phyloP scores from a whole-genome alignment of 2,888 invertebrate species.

The Plusia festucae region DNA sequence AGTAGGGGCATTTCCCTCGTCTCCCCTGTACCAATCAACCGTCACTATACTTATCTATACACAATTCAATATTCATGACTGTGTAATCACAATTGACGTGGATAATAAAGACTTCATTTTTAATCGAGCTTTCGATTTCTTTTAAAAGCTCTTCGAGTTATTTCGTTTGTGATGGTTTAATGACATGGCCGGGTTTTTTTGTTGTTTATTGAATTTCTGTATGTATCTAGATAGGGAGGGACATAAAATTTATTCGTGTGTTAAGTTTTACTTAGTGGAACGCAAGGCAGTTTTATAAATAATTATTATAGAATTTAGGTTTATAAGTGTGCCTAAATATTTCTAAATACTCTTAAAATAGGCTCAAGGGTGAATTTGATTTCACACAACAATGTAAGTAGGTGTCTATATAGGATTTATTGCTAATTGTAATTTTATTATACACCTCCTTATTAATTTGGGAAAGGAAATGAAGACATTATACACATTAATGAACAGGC shows the following conservation, averaged over 20 bases:
- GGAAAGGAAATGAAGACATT: too few species aligned
- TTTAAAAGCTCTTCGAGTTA: constrained; percentile 37
- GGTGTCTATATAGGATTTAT: too few species aligned
- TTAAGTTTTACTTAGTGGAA: neutral
- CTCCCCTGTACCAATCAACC: constrained; percentile 77
- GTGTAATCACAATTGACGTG: constrained; percentile 74
- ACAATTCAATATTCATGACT: constrained; percentile 65
- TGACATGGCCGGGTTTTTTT: constrained; percentile 34
- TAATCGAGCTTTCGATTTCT: constrained; percentile 59
- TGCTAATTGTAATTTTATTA: too few species aligned
- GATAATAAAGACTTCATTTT: constrained; percentile 77
- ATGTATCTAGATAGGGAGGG: constrained; percentile 23
- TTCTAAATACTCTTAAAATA: too few species aligned
- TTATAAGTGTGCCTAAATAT: too few species aligned
- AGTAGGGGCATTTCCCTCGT: constrained; percentile 79
- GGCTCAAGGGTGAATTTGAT: too few species aligned
- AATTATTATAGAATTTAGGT: too few species aligned
- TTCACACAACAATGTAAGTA: too few species aligned
- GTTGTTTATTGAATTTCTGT: constrained; percentile 17
- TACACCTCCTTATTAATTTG: too few species aligned
- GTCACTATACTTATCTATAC: constrained; percentile 23
- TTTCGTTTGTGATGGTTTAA: constrained; percentile 50
- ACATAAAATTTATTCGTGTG: neutral
- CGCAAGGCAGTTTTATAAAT: too few species aligned
- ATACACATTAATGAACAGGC: too few species aligned